Base-by-base conservation (phyloP, 1,140 invertebrate species). In the Drosophila sproati region DNA sequence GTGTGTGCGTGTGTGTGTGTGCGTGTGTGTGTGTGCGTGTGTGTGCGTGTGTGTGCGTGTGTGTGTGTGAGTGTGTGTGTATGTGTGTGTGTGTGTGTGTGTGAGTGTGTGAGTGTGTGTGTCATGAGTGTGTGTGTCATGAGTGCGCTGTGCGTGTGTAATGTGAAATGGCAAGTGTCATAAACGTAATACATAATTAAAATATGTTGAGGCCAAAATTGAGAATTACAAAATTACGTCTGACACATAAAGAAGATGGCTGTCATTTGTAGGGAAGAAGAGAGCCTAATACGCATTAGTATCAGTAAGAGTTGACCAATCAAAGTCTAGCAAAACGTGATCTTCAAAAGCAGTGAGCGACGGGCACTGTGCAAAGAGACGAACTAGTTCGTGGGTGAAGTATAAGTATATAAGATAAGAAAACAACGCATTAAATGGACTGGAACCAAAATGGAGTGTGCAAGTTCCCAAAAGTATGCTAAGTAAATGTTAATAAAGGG, bases 151-250 rank as follows among this genome's bases (percentile, higher is more conserved):
- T 56, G 59, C 51, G 68, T 73, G 59, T 77, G 54, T 47, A 55
- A 20, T 60, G 64, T 60, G 69, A 77, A 82, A 78, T 76, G 73
- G 56, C 31, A 66, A 86, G 81, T 67, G 70, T 64, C 81, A 85
- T 80, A 80, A 77, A 80, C 39, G 68, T 80, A 72, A 74, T 78
- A 73, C 83, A 81, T 85, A 85, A 85, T 85, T 85, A 85, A 80
- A 80, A 68, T 74, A 80, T 77, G 71, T 62, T 80, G 59, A 73
- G 68, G 73, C 77, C 34, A 29, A 80, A 80, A 85, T 86, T 85
- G 69, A 64, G 73, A 56, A 74, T 80, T 80, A 85, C 39, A 51
- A 59, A 79, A 77, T 48, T 80, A 51, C 60, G 61, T 50, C 29
- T 64, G 77, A 73, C 77, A 64, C 51, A 66, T 51, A 57, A 4